Percentiles rank a stretch among this genome's conserved stretches.
These are phyloP conservation scores for Glaucomys volans DNA, from an alignment of 2,113 vertebrate species.

Conservation along the genomic window DNA sequence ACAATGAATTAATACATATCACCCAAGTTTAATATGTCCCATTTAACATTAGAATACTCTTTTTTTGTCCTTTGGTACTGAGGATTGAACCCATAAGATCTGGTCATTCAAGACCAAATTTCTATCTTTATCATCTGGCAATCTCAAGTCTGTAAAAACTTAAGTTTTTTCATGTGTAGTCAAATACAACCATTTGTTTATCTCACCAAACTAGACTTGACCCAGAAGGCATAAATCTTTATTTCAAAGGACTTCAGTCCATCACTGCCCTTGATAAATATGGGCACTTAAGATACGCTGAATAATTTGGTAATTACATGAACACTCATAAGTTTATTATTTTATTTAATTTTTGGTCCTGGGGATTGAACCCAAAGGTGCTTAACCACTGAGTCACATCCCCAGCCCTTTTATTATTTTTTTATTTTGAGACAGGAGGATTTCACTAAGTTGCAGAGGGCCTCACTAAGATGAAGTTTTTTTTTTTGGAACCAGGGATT, in stretches of 20 bases:
- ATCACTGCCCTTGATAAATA: not conserved
- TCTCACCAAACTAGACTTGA: not conserved
- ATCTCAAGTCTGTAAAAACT: constrained; percentile 1
- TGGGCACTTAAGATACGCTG: not conserved
- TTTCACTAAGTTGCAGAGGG: no score
- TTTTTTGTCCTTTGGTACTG: no score
- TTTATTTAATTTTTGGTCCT: not conserved
- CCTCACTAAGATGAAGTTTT: no score
- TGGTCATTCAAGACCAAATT: not conserved
- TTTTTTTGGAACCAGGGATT: no score
- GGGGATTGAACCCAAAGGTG: no score
- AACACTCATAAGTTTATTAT: not conserved
- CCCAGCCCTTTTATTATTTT: no score
- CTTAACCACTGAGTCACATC: no score
- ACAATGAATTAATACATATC: not conserved
- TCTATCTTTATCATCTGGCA: not conserved
- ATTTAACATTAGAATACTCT: not conserved
- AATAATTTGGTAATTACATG: not conserved
- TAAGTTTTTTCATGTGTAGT: not conserved
- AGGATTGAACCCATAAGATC: not conserved
- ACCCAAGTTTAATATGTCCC: not conserved
- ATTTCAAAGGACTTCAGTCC: not conserved
- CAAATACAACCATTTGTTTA: not conserved
- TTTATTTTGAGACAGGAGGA: no score
- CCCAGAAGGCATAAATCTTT: not conserved